phyloP scores from a whole-genome alignment of 2,113 vertebrate genomes.

The Grammomys surdaster region DNA sequence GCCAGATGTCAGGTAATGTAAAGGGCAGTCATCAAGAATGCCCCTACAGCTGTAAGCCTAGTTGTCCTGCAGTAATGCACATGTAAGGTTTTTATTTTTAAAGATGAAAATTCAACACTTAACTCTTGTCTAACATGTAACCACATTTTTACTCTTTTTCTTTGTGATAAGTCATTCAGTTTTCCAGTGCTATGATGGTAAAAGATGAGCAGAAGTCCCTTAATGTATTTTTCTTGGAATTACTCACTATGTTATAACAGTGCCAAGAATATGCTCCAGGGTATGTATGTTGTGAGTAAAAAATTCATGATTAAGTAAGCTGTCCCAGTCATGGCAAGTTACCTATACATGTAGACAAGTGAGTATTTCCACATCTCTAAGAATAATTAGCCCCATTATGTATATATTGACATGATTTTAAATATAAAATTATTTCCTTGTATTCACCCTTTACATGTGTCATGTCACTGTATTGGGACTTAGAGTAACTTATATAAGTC shows the following conservation, averaged over 20 bases:
- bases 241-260: background rate
- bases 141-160: background rate
- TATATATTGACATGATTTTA: background rate
- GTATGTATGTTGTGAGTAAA: background rate
- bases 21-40: background rate
- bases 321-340: background rate
- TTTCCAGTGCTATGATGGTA: background rate
- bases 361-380: background rate
- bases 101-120: background rate
- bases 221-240: background rate
- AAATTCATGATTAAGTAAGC: no score
- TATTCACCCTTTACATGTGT: background rate
- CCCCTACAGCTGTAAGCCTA: background rate
- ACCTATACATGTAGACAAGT: background rate
- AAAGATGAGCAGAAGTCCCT: constrained; percentile 1
- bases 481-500: background rate
- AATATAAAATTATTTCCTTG: background rate
- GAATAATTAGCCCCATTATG: background rate
- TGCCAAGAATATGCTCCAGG: background rate
- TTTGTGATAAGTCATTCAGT: background rate
- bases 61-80: background rate
- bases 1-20: background rate
- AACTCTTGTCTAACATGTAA: background rate
- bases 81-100: background rate
- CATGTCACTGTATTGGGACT: background rate